phyloP scores from a whole-genome alignment of 23 tunicate species.

The Oikopleura vanhoeffeni region DNA sequence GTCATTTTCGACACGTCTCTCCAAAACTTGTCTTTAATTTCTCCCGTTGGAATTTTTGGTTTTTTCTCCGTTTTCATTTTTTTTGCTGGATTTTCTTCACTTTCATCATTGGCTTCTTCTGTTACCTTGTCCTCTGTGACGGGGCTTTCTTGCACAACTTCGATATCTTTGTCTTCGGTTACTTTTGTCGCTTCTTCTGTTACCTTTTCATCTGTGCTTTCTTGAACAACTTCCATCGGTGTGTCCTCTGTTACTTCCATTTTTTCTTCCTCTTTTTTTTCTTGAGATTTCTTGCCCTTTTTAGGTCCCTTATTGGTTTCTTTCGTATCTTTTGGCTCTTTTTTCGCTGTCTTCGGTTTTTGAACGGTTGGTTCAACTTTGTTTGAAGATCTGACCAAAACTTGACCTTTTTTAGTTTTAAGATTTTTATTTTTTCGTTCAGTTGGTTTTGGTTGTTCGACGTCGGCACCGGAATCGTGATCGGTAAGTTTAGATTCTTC shows the following conservation, averaged over 20 bases:
- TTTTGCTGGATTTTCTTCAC: background rate
- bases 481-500: background rate
- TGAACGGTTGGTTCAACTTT: background rate
- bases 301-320: background rate
- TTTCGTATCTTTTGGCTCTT: background rate
- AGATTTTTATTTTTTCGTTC: background rate
- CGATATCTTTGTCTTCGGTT: background rate
- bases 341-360: background rate
- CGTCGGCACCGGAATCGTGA: slow-evolving; percentile 14
- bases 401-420: slow-evolving; percentile 6
- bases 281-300: background rate
- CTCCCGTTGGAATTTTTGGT: background rate
- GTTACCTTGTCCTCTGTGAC: background rate
- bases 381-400: background rate
- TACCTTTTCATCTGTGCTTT: background rate
- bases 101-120: background rate
- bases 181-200: background rate
- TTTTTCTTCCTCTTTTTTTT: background rate
- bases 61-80: background rate
- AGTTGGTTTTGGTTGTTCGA: background rate
- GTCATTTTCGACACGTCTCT: slow-evolving; percentile 8
- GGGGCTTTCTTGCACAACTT: too few relatives aligned
- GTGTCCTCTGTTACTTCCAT: background rate
- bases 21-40: background rate
- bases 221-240: background rate